Percentiles rank a stretch among this genome's conserved stretches.
These are phyloP conservation scores for Nesidiocoris tenuis DNA, from an alignment of 2,888 invertebrate species.

Conservation along the genomic window DNA sequence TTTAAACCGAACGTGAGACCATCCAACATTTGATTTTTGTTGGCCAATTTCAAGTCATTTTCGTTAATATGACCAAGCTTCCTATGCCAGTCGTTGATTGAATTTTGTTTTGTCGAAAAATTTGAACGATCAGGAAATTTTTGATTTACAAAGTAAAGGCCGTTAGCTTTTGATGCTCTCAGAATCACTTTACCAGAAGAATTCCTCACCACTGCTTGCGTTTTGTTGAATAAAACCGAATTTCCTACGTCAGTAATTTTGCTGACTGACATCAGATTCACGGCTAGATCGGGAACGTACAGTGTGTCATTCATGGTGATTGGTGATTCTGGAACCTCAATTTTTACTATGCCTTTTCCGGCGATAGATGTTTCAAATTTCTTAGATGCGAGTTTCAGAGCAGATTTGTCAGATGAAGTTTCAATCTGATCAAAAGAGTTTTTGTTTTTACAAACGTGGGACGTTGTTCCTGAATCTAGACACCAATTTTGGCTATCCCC, in stretches of 20 bases:
- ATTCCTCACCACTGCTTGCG: conserved; percentile 12
- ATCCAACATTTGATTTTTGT: not conserved
- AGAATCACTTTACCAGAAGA: not conserved
- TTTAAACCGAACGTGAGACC: conserved; percentile 32
- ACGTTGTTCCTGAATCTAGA: conserved; percentile 31
- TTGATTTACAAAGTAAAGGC: conserved; percentile 5
- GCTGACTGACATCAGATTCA: conserved; percentile 32
- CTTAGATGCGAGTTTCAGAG: conserved; percentile 27
- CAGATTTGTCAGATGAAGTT: not conserved
- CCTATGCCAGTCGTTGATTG: conserved; percentile 10
- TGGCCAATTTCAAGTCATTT: too few species aligned
- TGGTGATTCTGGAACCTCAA: not conserved
- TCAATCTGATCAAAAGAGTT: not conserved
- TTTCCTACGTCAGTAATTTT: conserved; percentile 30
- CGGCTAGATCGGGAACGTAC: conserved; percentile 22
- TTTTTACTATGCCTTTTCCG: conserved; percentile 18
- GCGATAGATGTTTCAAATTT: conserved; percentile 1
- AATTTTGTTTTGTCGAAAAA: not conserved
- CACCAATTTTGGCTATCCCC: conserved; percentile 1
- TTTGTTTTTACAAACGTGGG: conserved; percentile 23
- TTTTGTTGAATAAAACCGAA: conserved; percentile 17
- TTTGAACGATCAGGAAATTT: too few species aligned
- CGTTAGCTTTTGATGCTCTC: conserved; percentile 5
- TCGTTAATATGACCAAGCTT: too few species aligned
- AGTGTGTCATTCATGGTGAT: conserved; percentile 20